phyloP scores from a whole-genome alignment of 2,797 vertebrate species.

The Caiman crocodilus region DNA sequence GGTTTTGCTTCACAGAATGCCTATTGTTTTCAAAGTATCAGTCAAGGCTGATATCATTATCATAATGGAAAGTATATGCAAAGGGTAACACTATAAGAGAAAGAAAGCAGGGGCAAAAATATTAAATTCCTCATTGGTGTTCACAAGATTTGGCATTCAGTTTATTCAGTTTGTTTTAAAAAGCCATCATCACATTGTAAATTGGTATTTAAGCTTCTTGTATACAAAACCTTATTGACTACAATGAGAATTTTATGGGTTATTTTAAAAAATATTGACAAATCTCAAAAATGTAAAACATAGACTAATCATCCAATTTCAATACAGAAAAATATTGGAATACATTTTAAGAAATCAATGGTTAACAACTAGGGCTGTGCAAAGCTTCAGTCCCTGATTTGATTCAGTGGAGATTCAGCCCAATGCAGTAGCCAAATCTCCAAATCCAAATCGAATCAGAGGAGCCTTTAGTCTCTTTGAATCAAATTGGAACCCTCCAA shows the following conservation, averaged over 20 bases:
- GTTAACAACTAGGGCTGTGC: not conserved
- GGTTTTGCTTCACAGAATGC: not conserved
- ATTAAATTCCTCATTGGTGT: not conserved
- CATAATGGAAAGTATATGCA: not conserved
- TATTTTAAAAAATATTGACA: not conserved
- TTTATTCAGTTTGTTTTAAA: constrained; percentile 1
- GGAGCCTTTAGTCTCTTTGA: too few relatives aligned
- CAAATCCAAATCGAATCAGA: too few relatives aligned
- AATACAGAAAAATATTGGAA: not conserved
- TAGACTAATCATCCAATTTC: not conserved
- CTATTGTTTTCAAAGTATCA: too few relatives aligned
- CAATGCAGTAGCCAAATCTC: too few relatives aligned
- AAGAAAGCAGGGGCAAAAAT: not conserved
- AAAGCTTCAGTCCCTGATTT: too few relatives aligned
- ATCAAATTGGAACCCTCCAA: too few relatives aligned
- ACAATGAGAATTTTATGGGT: accelerated
- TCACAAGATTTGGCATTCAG: not conserved
- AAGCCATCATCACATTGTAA: not conserved
- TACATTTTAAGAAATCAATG: not conserved
- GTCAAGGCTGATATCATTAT: not conserved
- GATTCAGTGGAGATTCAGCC: too few relatives aligned
- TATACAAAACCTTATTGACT: not conserved
- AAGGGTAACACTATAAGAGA: not conserved
- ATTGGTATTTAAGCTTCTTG: not conserved
- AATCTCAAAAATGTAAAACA: not conserved